phyloP scores from a whole-genome alignment of 2,888 invertebrate genomes.

The Apodemia mormo region DNA sequence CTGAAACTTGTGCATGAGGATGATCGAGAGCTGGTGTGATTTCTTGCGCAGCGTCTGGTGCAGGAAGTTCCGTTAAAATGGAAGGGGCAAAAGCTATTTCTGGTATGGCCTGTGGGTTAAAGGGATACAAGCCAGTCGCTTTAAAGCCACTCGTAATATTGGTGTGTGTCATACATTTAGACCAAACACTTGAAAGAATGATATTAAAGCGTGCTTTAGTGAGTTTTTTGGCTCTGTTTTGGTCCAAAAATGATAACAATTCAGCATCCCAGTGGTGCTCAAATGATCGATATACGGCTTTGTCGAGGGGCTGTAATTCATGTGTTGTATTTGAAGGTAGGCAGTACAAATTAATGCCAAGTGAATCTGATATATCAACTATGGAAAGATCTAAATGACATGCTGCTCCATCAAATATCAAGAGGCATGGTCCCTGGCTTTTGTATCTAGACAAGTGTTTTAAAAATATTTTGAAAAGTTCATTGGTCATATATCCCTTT shows the following conservation, averaged over 20 bases:
- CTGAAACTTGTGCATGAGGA: neutral
- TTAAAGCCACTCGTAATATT: constrained; percentile 33
- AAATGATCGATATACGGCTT: constrained; percentile 33
- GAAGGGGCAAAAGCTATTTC: constrained; percentile 30
- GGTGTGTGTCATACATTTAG: constrained; percentile 33
- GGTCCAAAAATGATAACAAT: neutral
- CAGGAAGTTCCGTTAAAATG: constrained; percentile 26
- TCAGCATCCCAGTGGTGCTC: constrained; percentile 35
- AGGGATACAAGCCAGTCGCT: constrained; percentile 35
- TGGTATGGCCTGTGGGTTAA: constrained; percentile 30
- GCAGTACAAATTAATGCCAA: constrained; percentile 32
- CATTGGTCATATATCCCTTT: constrained; percentile 36
- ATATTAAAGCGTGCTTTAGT: constrained; percentile 28
- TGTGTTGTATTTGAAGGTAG: constrained; percentile 53
- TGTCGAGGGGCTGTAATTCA: constrained; percentile 36
- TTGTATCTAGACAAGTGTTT: constrained; percentile 33
- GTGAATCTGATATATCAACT: constrained; percentile 33
- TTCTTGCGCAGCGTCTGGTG: neutral
- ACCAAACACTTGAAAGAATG: constrained; percentile 30
- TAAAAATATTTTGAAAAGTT: constrained; percentile 33
- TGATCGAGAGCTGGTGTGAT: neutral
- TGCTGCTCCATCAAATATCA: constrained; percentile 37
- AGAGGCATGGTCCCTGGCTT: constrained; percentile 33
- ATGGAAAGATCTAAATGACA: constrained; percentile 36
- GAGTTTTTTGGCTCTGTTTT: constrained; percentile 22